Base-by-base conservation (phyloP, 2,888 invertebrate species). In the Drosophila multiciliata region DNA sequence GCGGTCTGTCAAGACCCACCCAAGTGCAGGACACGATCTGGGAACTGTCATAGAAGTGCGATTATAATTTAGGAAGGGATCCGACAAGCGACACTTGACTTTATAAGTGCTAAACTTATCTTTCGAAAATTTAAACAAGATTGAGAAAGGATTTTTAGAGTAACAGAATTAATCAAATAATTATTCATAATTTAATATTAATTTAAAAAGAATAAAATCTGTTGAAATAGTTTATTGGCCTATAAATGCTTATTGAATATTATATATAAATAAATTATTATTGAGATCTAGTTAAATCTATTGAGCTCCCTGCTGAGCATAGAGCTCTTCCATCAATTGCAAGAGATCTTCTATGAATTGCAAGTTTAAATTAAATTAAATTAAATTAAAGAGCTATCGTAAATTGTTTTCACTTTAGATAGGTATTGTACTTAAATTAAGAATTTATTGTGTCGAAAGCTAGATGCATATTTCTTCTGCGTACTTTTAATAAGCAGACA, bases 11-110 rank as follows among this genome's bases (percentile, higher is more conserved):
- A 53, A 58, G 70, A 61, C 68, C 73, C 70, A 68, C 65, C 78
- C 82, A 68, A 67, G 85, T 52, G 61, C 77, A 77, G 77, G 66
- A 71, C 60, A 50, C 49, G 65, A 50, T 59, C 53, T 64, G 54
- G 12, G 35, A 64, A 12, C 23, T 12, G 6, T 12, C 54, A 61
- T 35, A 62, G 54, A 48, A 78, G 33, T 29, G 36, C 33, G 38
- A 32, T 20, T 57, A 35, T 65, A 59, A 59, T 59, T 50, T 42
- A 42, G 32, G 40, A 20, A 63, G 40, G 40, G n/a, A 45, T 49
- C 32, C 3, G 59, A 60, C 49, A 36, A 12, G 48, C 48, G 5
- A 49, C 26, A 26, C 33, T 20, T 33, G n/a, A 53, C 7, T 35
- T 35, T 15, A 4, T 17, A 20, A 60, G n/a, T 15, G 32, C 23